Conservation (phyloP, 2,113 vertebrate species). For the Ceuthmochares aereus region DNA sequence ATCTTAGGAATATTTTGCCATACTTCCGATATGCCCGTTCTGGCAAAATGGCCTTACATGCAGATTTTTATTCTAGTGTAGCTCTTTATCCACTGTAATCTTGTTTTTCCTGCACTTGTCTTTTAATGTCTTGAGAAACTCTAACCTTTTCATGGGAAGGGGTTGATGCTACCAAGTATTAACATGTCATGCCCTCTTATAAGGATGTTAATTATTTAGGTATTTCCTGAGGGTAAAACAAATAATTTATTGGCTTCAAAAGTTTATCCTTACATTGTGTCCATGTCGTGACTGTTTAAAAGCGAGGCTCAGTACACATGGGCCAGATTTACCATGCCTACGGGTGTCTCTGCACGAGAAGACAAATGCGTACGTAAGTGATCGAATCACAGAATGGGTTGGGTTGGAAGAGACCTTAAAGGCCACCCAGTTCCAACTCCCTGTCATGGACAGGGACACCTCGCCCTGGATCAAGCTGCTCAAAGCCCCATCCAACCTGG, state of each 20-base stretch:
- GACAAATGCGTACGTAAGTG: background rate
- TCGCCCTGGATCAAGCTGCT: too few relatives aligned
- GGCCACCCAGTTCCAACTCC: too few relatives aligned
- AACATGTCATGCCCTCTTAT: background rate
- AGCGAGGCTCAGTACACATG: background rate
- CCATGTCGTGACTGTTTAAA: background rate
- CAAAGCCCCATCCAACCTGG: too few relatives aligned
- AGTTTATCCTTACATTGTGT: background rate
- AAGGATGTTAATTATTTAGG: background rate
- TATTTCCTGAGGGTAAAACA: background rate
- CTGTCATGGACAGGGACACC: too few relatives aligned
- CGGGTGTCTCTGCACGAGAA: background rate
- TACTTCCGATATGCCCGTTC: background rate
- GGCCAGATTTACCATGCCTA: background rate
- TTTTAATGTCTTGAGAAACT: background rate
- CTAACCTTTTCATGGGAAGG: background rate
- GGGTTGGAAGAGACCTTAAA: too few relatives aligned
- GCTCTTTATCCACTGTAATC: background rate
- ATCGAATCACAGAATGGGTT: too few relatives aligned
- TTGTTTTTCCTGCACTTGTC: background rate
- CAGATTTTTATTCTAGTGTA: background rate
- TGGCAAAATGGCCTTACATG: background rate
- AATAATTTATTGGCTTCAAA: background rate
- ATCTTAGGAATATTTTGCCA: background rate
- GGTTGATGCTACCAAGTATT: background rate